Evolutionary conservation across 2,113 vertebrate species (phyloP).

Genomic region (Aldabrachelys gigantea): DNA sequence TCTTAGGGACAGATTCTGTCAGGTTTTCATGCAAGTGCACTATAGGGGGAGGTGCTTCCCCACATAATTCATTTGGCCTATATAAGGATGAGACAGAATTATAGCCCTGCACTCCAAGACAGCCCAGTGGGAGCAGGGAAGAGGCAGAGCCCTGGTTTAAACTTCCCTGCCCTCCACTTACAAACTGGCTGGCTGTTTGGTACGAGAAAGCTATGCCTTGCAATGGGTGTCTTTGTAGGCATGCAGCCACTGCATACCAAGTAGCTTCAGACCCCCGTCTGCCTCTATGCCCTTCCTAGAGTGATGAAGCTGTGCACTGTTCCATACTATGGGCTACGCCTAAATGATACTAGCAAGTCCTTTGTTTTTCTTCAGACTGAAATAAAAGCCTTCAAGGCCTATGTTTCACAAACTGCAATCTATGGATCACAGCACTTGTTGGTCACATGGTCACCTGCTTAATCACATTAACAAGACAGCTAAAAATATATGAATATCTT

Average conservation of each 20-base stretch:
- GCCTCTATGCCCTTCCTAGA: rapidly evolving
- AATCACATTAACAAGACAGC: not conserved
- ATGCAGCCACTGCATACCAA: not conserved
- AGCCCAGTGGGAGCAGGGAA: not conserved
- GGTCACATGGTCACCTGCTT: not conserved
- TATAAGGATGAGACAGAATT: not conserved
- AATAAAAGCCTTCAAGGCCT: not conserved
- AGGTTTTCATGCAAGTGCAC: not conserved
- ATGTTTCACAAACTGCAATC: not conserved
- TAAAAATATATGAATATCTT: not conserved
- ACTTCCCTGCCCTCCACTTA: not conserved
- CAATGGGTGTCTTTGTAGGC: not conserved
- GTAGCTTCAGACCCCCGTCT: not conserved
- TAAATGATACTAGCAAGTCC: not conserved
- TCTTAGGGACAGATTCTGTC: not conserved
- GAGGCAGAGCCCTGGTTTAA: rapidly evolving
- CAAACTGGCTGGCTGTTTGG: not conserved
- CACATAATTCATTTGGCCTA: not conserved
- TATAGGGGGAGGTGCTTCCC: not conserved
- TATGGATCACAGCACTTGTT: not conserved
- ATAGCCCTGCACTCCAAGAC: not conserved
- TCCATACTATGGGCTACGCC: not conserved
- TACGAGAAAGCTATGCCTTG: not conserved
- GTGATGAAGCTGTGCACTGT: not conserved
- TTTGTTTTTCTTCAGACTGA: not conserved